phyloP scores from a whole-genome alignment of 1,140 invertebrate species.

The Dufourea novaeangliae region DNA sequence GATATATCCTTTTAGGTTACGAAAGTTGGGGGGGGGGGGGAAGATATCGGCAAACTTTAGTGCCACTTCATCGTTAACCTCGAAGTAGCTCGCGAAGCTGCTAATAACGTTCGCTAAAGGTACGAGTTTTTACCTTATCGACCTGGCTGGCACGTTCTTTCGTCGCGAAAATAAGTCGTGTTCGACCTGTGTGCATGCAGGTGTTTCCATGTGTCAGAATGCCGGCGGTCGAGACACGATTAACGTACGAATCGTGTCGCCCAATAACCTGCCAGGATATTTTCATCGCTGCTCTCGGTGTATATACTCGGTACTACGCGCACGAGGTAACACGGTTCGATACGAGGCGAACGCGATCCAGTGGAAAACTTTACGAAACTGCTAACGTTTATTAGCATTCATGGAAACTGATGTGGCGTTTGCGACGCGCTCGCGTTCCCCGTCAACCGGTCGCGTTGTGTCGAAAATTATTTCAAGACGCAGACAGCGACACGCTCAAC shows the following conservation, averaged over 20 bases:
- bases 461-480: not conserved
- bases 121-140: not conserved
- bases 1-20: slow-evolving; percentile 37
- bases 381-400: not conserved
- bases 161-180: not conserved
- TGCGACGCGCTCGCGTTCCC: not conserved
- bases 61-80: slow-evolving; percentile 26
- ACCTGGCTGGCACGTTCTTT: not conserved
- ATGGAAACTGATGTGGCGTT: not conserved
- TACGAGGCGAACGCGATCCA: not conserved
- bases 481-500: not conserved
- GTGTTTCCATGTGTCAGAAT: too few species aligned
- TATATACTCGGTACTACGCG: not conserved
- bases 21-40: too few species aligned
- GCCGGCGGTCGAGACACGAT: not conserved
- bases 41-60: slow-evolving; percentile 28
- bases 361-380: not conserved
- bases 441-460: not conserved
- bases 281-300: not conserved
- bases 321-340: not conserved
- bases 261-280: too few species aligned
- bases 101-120: slow-evolving; percentile 6
- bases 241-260: slow-evolving; percentile 9
- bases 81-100: not conserved
- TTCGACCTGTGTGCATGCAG: too few species aligned